Evolutionary conservation across 2,888 invertebrate species (phyloP).

Genomic region (Andricus curvator): DNA sequence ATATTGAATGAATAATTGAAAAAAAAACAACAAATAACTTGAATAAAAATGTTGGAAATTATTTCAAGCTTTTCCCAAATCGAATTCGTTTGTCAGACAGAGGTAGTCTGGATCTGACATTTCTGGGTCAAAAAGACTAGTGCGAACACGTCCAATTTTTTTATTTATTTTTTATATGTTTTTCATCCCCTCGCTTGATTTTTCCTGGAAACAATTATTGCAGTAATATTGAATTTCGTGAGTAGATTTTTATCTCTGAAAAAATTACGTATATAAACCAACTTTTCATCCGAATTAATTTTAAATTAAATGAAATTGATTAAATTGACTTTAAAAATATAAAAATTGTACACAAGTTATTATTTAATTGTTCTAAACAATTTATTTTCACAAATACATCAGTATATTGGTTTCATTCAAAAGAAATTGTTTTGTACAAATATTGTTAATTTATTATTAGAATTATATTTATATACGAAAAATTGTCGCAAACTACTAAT

Average conservation of each 20-base stretch:
- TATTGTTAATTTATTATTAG: too few species aligned
- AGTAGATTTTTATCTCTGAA: neutral
- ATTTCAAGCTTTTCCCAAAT: neutral
- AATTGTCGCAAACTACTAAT: too few species aligned
- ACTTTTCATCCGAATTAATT: neutral
- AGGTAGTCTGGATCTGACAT: constrained; percentile 17
- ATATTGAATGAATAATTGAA: neutral
- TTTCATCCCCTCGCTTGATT: neutral
- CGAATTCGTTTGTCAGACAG: constrained; percentile 7
- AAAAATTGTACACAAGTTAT: too few species aligned
- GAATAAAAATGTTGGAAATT: neutral
- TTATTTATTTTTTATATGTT: neutral
- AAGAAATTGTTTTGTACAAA: too few species aligned
- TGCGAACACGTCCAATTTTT: constrained; percentile 2
- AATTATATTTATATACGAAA: too few species aligned
- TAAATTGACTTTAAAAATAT: too few species aligned
- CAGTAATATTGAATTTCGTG: neutral
- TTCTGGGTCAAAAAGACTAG: constrained; percentile 26
- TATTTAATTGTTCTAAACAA: too few species aligned
- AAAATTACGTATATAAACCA: neutral
- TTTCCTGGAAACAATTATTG: neutral
- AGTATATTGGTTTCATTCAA: too few species aligned
- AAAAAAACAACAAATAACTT: neutral
- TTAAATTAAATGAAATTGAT: too few species aligned
- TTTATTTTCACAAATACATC: too few species aligned